phyloP scores from a whole-genome alignment of 2,888 invertebrate genomes.

The Agriotes lineatus region DNA sequence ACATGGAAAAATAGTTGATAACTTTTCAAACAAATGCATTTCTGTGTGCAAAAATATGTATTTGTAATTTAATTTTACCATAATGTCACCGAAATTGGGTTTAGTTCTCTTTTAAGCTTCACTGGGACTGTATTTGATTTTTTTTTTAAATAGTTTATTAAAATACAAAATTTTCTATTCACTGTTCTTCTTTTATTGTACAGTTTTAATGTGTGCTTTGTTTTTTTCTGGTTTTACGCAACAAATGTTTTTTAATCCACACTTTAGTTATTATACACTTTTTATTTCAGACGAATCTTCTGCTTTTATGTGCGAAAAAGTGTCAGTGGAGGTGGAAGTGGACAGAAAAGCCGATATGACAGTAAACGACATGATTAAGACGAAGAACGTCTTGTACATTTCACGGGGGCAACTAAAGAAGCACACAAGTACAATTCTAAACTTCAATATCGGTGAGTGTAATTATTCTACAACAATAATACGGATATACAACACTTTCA shows the following conservation, averaged over 20 bases:
- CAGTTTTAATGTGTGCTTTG: neutral
- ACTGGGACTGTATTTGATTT: no score
- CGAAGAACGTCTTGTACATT: constrained; percentile 88
- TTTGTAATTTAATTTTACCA: no score
- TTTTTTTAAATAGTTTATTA: no score
- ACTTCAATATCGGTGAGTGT: constrained; percentile 76
- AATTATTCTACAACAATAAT: neutral
- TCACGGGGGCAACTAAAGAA: constrained; percentile 89
- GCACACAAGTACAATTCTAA: constrained; percentile 91
- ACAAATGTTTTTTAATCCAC: constrained; percentile 64
- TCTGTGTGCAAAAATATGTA: no score
- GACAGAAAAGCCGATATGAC: constrained; percentile 92
- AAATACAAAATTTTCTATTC: no score
- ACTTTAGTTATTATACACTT: no score
- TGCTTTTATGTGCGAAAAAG: constrained; percentile 92
- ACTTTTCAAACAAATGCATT: no score
- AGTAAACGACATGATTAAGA: constrained; percentile 85
- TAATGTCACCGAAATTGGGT: no score
- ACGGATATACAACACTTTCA: neutral
- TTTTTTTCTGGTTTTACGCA: neutral
- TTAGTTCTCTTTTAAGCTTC: no score
- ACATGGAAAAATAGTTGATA: no score
- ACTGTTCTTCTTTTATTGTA: neutral
- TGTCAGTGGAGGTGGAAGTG: constrained; percentile 89
- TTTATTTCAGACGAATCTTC: constrained; percentile 85